These are phyloP conservation scores for Acanthurus lineatus DNA, from an alignment of 2,797 vertebrate species.

Conservation along the genomic window DNA sequence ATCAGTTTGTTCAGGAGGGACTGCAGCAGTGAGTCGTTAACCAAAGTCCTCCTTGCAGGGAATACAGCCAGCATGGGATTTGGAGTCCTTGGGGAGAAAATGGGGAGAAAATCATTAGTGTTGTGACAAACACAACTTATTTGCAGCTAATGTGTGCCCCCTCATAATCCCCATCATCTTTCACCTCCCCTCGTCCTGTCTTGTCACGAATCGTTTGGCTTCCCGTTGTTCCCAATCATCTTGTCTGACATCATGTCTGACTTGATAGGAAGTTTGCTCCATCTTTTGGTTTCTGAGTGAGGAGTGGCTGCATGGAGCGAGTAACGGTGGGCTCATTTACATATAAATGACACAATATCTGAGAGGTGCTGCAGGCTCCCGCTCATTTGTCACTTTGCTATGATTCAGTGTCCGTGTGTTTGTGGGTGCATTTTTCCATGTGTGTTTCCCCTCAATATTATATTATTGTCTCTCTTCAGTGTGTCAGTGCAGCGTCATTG, in stretches of 20 bases:
- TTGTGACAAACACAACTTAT: slow-evolving; percentile 55
- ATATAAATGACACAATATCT: slow-evolving; percentile 70
- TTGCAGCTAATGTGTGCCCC: slow-evolving; percentile 37
- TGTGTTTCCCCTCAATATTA: not conserved
- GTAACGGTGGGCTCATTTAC: slow-evolving; percentile 64
- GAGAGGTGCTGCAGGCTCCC: slow-evolving; percentile 25
- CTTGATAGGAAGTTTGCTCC: slow-evolving; percentile 51
- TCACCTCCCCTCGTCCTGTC: slow-evolving; percentile 33
- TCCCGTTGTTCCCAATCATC: slow-evolving; percentile 44
- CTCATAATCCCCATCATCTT: slow-evolving; percentile 39
- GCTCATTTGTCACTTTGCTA: slow-evolving; percentile 50
- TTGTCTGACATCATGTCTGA: slow-evolving; percentile 50
- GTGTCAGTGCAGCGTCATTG: slow-evolving; percentile 33
- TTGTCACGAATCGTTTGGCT: slow-evolving; percentile 47
- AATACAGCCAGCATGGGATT: slow-evolving; percentile 7
- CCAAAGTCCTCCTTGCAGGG: slow-evolving; percentile 32
- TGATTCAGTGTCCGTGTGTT: slow-evolving; percentile 18
- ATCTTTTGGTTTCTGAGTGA: slow-evolving; percentile 40
- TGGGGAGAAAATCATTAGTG: slow-evolving; percentile 57
- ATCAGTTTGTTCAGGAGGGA: slow-evolving; percentile 36
- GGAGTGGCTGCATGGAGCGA: slow-evolving; percentile 1
- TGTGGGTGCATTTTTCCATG: not conserved
- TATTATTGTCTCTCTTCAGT: slow-evolving; percentile 12
- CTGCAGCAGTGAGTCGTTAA: slow-evolving; percentile 45
- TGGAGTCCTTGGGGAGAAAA: slow-evolving; percentile 31